A percentile compares a stretch with the other conserved stretches of the same genome.
These are phyloP conservation scores for Ciconia boyciana DNA, from an alignment of 2,113 vertebrate species.

Conservation along the genomic window DNA sequence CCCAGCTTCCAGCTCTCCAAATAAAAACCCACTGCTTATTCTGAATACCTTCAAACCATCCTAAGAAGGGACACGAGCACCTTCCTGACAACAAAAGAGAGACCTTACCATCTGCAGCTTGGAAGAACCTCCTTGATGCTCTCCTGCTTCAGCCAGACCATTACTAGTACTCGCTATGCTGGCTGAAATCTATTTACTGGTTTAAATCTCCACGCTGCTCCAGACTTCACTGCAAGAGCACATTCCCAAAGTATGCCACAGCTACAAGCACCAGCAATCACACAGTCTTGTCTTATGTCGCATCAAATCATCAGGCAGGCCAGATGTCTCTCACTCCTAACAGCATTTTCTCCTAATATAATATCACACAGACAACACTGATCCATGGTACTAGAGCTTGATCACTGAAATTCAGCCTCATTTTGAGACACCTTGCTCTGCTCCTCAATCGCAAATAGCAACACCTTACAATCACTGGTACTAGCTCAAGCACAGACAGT, in stretches of 20 bases:
- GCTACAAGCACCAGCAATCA: not conserved
- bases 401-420: not conserved
- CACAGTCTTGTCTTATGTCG: not conserved
- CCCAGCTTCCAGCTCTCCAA: not conserved
- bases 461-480: not conserved
- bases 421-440: not conserved
- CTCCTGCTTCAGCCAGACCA: not conserved
- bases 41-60: not conserved
- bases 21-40: not conserved
- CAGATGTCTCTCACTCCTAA: not conserved
- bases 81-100: not conserved
- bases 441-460: not conserved
- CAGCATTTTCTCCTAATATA: not conserved
- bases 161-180: not conserved
- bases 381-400: not conserved
- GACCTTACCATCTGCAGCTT: not conserved
- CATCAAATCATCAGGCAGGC: not conserved
- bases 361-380: not conserved
- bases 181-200: not conserved
- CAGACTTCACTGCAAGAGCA: not conserved
- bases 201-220: not conserved
- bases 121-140: not conserved
- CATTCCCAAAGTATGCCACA: not conserved
- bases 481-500: not conserved
- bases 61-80: fast-evolving